Evolutionary conservation across 1,140 invertebrate species (phyloP).

Genomic region (Papilio glaucus): DNA sequence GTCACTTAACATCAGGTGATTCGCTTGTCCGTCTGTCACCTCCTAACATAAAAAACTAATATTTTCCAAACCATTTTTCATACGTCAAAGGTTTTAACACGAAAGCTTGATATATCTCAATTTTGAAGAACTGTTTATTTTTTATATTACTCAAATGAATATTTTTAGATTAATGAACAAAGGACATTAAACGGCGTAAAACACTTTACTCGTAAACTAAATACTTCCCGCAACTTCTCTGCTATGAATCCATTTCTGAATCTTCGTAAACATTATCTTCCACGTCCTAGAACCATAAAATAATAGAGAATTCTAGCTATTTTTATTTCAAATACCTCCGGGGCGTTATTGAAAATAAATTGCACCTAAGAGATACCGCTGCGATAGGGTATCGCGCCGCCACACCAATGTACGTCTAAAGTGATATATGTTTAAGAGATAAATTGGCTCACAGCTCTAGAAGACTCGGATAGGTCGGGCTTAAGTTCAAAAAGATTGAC

Average conservation of each 20-base stretch:
- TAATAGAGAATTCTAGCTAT: conserved; percentile 30
- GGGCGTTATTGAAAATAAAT: conserved; percentile 39
- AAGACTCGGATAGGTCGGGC: conserved; percentile 1
- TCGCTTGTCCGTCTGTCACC: too few relatives aligned
- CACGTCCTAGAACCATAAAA: conserved; percentile 26
- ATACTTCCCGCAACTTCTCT: too few relatives aligned
- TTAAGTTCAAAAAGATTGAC: conserved; percentile 35
- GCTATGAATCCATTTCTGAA: conserved; percentile 1
- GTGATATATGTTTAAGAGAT: conserved; percentile 32
- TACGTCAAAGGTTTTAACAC: too few relatives aligned
- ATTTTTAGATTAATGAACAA: too few relatives aligned
- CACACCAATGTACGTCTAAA: conserved; percentile 24
- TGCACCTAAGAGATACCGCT: conserved; percentile 14
- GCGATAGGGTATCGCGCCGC: conserved; percentile 24
- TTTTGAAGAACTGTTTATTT: too few relatives aligned
- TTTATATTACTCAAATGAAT: too few relatives aligned
- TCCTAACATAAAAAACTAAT: too few relatives aligned
- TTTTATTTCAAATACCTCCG: conserved; percentile 25
- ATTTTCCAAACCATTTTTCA: too few relatives aligned
- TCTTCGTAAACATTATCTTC: neutral
- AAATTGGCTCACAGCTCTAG: conserved; percentile 22
- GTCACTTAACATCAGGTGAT: too few relatives aligned
- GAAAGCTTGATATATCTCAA: too few relatives aligned
- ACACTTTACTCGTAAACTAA: too few relatives aligned
- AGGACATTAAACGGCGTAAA: too few relatives aligned